A percentile compares a stretch with the other conserved stretches of the same genome.
These are phyloP conservation scores for Diglossa brunneiventris DNA, from an alignment of 2,113 vertebrate genomes.

Conservation along the genomic window DNA sequence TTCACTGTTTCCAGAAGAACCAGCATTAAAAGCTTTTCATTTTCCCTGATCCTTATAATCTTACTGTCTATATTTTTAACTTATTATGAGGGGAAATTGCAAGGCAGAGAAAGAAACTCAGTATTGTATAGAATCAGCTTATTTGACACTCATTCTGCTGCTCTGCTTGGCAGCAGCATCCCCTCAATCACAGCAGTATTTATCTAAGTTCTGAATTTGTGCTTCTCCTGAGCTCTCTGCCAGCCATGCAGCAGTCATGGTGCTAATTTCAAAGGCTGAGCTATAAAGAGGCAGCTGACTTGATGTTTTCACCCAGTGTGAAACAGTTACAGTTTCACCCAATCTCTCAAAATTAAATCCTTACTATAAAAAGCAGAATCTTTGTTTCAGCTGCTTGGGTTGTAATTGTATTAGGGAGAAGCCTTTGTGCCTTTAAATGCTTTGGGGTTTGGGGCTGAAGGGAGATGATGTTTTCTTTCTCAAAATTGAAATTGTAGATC, in stretches of 20 bases:
- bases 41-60: background rate
- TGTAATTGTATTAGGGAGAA: background rate
- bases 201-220: background rate
- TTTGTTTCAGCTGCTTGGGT: background rate
- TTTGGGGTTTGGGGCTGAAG: background rate
- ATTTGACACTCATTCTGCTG: background rate
- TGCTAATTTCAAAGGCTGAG: slow-evolving; percentile 45
- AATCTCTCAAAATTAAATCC: slow-evolving; percentile 18
- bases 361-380: background rate
- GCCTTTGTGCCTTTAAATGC: background rate
- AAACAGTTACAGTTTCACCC: slow-evolving; percentile 35
- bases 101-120: background rate
- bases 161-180: background rate
- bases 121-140: background rate
- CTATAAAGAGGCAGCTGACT: slow-evolving; percentile 28
- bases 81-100: background rate
- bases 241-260: background rate
- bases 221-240: background rate
- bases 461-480: background rate
- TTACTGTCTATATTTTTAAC: background rate
- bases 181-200: background rate
- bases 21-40: background rate
- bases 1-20: background rate
- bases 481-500: background rate
- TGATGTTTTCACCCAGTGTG: background rate